Evolutionary conservation across 2,888 invertebrate species (phyloP).

Genomic region (Torymus tubicola): DNA sequence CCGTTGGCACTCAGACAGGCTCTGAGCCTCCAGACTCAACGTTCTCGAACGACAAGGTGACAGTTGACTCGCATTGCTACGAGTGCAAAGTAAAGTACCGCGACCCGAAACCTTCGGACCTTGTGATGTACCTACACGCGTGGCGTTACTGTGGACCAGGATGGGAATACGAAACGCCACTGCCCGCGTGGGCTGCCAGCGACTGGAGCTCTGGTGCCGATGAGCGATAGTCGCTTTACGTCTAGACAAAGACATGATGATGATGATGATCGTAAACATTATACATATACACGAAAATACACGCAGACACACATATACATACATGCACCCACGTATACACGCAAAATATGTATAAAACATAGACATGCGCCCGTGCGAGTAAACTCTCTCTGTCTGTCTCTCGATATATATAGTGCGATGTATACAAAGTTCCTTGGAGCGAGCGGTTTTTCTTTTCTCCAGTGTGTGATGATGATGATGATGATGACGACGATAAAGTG

Average conservation of each 20-base stretch:
- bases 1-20: slow-evolving; percentile 91
- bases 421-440: no score
- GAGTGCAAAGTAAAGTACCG: slow-evolving; percentile 94
- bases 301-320: no score
- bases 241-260: background rate
- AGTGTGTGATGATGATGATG: no score
- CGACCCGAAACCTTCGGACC: slow-evolving; percentile 93
- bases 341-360: background rate
- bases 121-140: slow-evolving; percentile 97
- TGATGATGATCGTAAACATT: no score
- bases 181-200: slow-evolving; percentile 94
- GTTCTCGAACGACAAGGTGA: slow-evolving; percentile 85
- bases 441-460: no score
- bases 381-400: no score
- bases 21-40: slow-evolving; percentile 84
- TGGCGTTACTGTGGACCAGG: slow-evolving; percentile 96
- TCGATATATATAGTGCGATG: no score
- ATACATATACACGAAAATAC: no score
- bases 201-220: slow-evolving; percentile 85
- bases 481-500: background rate
- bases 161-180: slow-evolving; percentile 94
- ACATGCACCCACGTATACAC: no score
- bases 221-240: slow-evolving; percentile 47
- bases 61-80: slow-evolving; percentile 91
- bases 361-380: no score